Percentiles rank a stretch among this genome's conserved stretches.
Evolutionary conservation across 2,888 invertebrate species (phyloP).

Genomic region (Eretmocerus hayati): DNA sequence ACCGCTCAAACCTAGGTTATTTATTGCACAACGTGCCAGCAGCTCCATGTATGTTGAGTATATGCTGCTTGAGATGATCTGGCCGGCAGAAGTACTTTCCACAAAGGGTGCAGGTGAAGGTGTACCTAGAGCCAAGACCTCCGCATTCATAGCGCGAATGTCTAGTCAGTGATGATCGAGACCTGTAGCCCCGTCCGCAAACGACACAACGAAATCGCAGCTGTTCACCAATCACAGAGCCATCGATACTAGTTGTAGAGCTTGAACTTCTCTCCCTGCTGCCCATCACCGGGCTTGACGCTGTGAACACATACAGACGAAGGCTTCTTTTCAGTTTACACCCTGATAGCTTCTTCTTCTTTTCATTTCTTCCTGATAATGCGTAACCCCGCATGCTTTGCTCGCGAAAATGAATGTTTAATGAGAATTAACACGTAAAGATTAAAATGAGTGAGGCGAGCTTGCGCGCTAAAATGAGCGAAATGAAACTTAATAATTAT

Average conservation of each 20-base stretch:
- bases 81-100: slow-evolving; percentile 46
- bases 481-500: too few relatives aligned
- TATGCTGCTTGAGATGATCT: slow-evolving; percentile 47
- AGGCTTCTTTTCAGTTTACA: slow-evolving; percentile 34
- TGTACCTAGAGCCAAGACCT: slow-evolving; percentile 44
- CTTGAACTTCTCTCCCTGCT: too few relatives aligned
- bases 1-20: too few relatives aligned
- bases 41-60: slow-evolving; percentile 44
- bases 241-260: too few relatives aligned
- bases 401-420: too few relatives aligned
- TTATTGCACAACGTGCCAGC: slow-evolving; percentile 37
- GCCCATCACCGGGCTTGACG: slow-evolving; percentile 7
- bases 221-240: too few relatives aligned
- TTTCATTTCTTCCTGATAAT: too few relatives aligned
- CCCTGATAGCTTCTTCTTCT: too few relatives aligned
- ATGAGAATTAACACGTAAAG: too few relatives aligned
- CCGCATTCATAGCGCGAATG: slow-evolving; percentile 47
- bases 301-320: slow-evolving; percentile 41
- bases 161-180: slow-evolving; percentile 42
- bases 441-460: too few relatives aligned
- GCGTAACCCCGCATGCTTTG: too few relatives aligned
- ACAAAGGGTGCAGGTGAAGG: slow-evolving; percentile 46
- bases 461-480: too few relatives aligned
- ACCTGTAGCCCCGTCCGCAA: slow-evolving; percentile 45
- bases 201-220: slow-evolving; percentile 42